Conservation (phyloP, 1,140 invertebrate genomes). For the Drosophila kurseongensis region DNA sequence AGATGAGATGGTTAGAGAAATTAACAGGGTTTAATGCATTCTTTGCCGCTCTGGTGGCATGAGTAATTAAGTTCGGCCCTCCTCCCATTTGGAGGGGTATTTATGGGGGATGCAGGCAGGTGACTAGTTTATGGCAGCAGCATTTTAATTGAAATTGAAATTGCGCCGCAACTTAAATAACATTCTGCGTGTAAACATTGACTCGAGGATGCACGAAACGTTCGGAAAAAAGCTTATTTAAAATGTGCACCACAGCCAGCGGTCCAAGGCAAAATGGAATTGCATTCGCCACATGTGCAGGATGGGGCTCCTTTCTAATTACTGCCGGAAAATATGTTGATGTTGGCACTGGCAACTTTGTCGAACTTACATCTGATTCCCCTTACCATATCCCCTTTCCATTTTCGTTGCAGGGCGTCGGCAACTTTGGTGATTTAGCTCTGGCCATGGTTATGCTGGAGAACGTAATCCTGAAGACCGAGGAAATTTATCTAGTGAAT, state of each 20-base stretch:
- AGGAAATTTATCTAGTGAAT: conserved; percentile 85
- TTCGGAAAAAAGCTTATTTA: conserved; percentile 54
- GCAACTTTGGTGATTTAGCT: conserved; percentile 83
- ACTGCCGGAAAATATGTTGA: conserved; percentile 77
- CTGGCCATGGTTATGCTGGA: conserved; percentile 79
- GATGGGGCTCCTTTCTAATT: conserved; percentile 59
- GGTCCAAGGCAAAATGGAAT: conserved; percentile 52
- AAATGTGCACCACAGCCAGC: conserved; percentile 41
- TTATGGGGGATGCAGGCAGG: conserved; percentile 9
- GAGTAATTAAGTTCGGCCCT: conserved; percentile 72
- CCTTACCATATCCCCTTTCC: neutral
- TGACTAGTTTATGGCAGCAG: conserved; percentile 54
- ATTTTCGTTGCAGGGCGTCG: conserved; percentile 64
- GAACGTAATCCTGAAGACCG: conserved; percentile 83
- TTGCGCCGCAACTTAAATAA: conserved; percentile 77
- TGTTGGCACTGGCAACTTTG: conserved; percentile 71
- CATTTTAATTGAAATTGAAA: conserved; percentile 82
- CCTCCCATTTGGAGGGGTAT: conserved; percentile 11
- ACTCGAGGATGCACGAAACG: conserved; percentile 36
- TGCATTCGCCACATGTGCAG: conserved; percentile 45
- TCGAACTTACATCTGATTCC: conserved; percentile 26
- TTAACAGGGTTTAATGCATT: conserved; percentile 47
- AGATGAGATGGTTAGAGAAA: conserved; percentile 12
- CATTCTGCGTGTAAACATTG: conserved; percentile 74
- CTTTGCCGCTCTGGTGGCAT: conserved; percentile 67